Evolutionary conservation across 2,888 invertebrate genomes (phyloP).

Genomic region (Pyrgus malvae): DNA sequence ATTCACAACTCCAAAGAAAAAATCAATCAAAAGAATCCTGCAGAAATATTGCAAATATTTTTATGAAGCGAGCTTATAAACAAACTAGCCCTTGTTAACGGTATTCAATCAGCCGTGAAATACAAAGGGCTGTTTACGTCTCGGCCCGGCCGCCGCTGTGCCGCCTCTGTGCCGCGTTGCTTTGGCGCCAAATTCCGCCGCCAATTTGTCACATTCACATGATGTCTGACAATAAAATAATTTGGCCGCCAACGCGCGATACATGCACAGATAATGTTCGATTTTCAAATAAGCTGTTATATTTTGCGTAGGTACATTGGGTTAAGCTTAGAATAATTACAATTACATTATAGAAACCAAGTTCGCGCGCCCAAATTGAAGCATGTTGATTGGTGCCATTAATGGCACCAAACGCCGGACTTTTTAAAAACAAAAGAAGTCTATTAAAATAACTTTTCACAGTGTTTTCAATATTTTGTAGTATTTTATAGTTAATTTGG

Average conservation of each 20-base stretch:
- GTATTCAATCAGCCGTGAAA: conserved; percentile 40
- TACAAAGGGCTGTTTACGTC: conserved; percentile 42
- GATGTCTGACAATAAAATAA: conserved; percentile 69
- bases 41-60: neutral
- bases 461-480: too few species aligned
- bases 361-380: too few species aligned
- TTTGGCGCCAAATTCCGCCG: conserved; percentile 67
- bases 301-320: neutral
- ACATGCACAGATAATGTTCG: conserved; percentile 17
- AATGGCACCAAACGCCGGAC: too few species aligned
- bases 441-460: too few species aligned
- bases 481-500: too few species aligned
- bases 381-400: too few species aligned
- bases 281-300: neutral
- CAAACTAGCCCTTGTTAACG: conserved; percentile 27
- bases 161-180: conserved; percentile 41
- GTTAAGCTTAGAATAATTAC: too few species aligned
- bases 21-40: too few species aligned
- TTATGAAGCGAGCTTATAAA: neutral
- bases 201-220: conserved; percentile 65
- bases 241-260: conserved; percentile 40
- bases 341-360: too few species aligned
- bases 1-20: too few species aligned
- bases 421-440: too few species aligned
- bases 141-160: conserved; percentile 37